Percentiles rank a stretch among this genome's conserved stretches.
Evolutionary conservation across 1,140 invertebrate genomes (phyloP).

Genomic region (Harpegnathos saltator): DNA sequence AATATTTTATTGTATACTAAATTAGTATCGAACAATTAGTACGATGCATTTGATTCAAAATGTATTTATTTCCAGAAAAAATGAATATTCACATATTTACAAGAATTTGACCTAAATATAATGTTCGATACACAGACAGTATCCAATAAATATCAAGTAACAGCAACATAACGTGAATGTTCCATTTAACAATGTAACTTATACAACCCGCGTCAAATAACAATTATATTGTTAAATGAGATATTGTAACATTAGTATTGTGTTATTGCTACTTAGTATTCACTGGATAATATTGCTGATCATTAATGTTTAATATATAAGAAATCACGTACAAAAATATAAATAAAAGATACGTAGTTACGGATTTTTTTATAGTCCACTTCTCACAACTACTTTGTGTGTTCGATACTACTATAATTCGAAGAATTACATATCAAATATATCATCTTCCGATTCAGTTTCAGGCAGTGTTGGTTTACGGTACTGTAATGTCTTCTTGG

Average conservation of each 20-base stretch:
- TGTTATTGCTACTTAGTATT: too few relatives aligned
- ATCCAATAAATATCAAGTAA: too few relatives aligned
- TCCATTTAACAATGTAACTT: too few relatives aligned
- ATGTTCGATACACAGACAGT: too few relatives aligned
- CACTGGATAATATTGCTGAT: background rate
- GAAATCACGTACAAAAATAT: background rate
- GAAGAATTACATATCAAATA: constrained; percentile 73
- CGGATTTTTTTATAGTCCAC: constrained; percentile 11
- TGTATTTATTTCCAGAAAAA: constrained; percentile 3
- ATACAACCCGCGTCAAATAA: too few relatives aligned
- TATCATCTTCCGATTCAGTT: constrained; percentile 77
- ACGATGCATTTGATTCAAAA: background rate
- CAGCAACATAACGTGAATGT: too few relatives aligned
- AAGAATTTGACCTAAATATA: background rate
- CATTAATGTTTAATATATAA: constrained; percentile 15
- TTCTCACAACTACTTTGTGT: constrained; percentile 10
- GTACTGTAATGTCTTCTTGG: constrained; percentile 22
- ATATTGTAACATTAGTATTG: too few relatives aligned
- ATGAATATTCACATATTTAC: constrained; percentile 8
- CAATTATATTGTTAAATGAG: too few relatives aligned
- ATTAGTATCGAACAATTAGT: constrained; percentile 3
- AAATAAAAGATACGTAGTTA: constrained; percentile 18
- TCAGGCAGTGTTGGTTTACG: constrained; percentile 31
- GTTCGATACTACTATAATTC: constrained; percentile 21
- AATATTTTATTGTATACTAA: constrained; percentile 62